Evolutionary conservation across 92 coral and sea anemone species (phyloP).

Genomic region (Actinernus sp.): DNA sequence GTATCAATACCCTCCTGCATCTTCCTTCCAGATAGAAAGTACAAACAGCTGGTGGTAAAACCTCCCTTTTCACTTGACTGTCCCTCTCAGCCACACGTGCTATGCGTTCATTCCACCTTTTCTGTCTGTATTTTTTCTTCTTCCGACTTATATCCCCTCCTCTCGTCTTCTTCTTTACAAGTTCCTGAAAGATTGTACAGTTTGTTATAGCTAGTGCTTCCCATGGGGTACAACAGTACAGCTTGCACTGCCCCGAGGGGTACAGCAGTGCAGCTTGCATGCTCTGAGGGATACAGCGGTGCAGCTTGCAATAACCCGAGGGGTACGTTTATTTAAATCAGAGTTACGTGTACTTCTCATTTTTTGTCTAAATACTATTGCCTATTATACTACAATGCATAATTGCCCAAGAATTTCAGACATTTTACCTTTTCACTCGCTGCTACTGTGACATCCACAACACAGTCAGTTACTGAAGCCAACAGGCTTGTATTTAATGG

Average conservation of each 20-base stretch:
- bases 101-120: constrained; percentile 39
- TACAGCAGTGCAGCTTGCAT: too few species aligned
- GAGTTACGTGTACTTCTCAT: too few species aligned
- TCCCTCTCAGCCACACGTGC: constrained; percentile 27
- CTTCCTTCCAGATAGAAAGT: constrained; percentile 62
- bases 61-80: constrained; percentile 22
- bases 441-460: constrained; percentile 88
- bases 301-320: too few species aligned
- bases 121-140: constrained; percentile 66
- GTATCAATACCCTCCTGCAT: constrained; percentile 88
- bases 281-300: too few species aligned
- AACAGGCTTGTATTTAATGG: constrained; percentile 57
- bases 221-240: too few species aligned
- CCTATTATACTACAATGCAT: too few species aligned
- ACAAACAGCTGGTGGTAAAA: constrained; percentile 65
- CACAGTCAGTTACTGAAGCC: constrained; percentile 42
- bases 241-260: too few species aligned
- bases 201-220: too few species aligned
- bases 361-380: too few species aligned
- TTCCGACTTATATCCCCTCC: constrained; percentile 59
- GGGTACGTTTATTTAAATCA: too few species aligned
- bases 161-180: constrained; percentile 41
- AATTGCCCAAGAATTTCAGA: too few species aligned
- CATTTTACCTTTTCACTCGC: constrained; percentile 86
- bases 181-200: constrained; percentile 18